Evolutionary conservation across 2,888 invertebrate species (phyloP).

Genomic region (Dryococelus australis): DNA sequence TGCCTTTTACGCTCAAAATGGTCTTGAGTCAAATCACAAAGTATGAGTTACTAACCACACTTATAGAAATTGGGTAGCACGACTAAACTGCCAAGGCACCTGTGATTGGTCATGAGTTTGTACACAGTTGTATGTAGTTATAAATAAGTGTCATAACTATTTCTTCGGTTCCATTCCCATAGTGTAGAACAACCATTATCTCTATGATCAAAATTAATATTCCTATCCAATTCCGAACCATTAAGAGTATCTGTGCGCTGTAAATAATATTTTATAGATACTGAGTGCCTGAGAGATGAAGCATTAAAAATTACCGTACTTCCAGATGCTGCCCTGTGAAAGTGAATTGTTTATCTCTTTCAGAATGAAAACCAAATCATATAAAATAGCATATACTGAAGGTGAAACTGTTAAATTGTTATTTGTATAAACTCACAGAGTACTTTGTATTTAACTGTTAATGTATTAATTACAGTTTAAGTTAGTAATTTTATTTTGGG

Average conservation of each 20-base stretch:
- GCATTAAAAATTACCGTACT: not conserved
- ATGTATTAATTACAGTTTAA: not conserved
- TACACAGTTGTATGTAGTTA: too few species aligned
- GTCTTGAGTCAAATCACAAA: slow-evolving; percentile 61
- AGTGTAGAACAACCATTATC: too few species aligned
- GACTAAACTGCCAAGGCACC: not conserved
- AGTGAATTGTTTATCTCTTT: not conserved
- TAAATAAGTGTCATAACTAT: not conserved
- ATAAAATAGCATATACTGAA: not conserved
- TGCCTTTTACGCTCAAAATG: slow-evolving; percentile 66
- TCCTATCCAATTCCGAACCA: too few species aligned
- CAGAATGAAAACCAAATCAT: not conserved
- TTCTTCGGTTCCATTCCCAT: too few species aligned
- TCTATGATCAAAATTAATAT: too few species aligned
- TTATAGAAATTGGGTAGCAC: not conserved
- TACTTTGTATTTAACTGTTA: not conserved
- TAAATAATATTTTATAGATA: not conserved
- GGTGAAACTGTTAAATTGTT: not conserved
- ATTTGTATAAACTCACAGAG: not conserved
- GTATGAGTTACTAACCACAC: slow-evolving; percentile 50
- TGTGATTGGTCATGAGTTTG: not conserved
- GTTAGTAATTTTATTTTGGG: not conserved
- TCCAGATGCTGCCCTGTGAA: not conserved
- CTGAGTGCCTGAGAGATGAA: not conserved
- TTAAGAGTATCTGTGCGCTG: too few species aligned